Evolutionary conservation across 2,113 vertebrate genomes (phyloP), one percentile per base, ranked within the genome.

Genomic region (Lipophrys pholis): DNA sequence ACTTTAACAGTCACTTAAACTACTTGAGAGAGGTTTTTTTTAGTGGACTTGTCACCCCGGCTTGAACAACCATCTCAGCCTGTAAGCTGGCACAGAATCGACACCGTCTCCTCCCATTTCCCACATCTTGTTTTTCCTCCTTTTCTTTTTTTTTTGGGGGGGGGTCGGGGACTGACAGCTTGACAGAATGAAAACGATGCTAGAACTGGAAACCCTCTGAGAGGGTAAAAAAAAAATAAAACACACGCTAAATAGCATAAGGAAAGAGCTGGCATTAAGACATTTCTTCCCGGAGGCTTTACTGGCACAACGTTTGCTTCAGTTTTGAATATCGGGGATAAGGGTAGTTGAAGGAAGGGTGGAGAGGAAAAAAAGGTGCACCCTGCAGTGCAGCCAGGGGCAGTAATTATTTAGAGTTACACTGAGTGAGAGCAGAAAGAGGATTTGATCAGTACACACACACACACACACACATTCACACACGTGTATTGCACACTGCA

Each of bases 161-260:
- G 42, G 8, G 10, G 8, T 50, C 16, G 35, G 8, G 30, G 65
- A 58, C 69, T 85, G 83, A 67, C 87, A 83, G 78, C 55, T 76
- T 77, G 78, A 81, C 81, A 85, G 80, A 81, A 74, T 78, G 71
- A 86, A 91, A 70, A 54, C 42, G 76, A 78, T 60, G 65, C 55
- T 62, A 50, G 69, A 80, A 79, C 49, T 43, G 69, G 69, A 56
- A 52, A 76, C 77, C 49, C 72, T 81, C 43, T 21, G 73, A 82
- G 55, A 54, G 21, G 21, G 21, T 30, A n/a, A n/a, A n/a, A n/a
- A n/a, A n/a, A n/a, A n/a, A n/a, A 4, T 30, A 30, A 30, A 30
- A 30, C 2, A 54, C 67, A 50, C n/a, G 12, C 36, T 67, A 54
- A 77, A 73, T 61, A 51, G 65, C 77, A n/a, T 79, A 84, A 57